Percentiles rank a stretch among this genome's conserved stretches.
phyloP scores from a whole-genome alignment of 2,888 invertebrate genomes.

The Druceiella hillmani region DNA sequence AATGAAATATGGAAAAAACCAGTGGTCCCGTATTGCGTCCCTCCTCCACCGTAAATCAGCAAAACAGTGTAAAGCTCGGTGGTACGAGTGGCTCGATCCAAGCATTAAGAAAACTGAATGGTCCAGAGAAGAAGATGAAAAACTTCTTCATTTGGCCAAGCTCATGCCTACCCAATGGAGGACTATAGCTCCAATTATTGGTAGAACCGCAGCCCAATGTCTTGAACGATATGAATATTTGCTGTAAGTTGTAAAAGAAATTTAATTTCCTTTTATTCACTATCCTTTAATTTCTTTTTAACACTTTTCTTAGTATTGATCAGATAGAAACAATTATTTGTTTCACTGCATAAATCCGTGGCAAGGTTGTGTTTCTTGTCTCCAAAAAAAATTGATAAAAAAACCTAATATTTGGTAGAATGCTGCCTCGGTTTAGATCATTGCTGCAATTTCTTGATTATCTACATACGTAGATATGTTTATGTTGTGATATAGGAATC shows the following conservation, averaged over 20 bases:
- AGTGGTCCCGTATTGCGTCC: slow-evolving; percentile 99
- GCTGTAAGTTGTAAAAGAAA: slow-evolving; percentile 58
- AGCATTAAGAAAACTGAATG: slow-evolving; percentile 99
- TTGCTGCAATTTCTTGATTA: no score
- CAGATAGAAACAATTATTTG: slow-evolving; percentile 5
- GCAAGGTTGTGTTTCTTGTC: no score
- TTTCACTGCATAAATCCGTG: slow-evolving; percentile 3
- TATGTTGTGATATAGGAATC: no score
- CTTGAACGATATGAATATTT: slow-evolving; percentile 95
- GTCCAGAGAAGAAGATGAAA: slow-evolving; percentile 99
- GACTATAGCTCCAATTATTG: slow-evolving; percentile 98
- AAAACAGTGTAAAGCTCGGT: slow-evolving; percentile 98
- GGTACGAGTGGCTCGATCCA: slow-evolving; percentile 99
- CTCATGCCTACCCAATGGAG: slow-evolving; percentile 99
- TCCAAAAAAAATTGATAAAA: no score
- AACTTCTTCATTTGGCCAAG: slow-evolving; percentile 93
- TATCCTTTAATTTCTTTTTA: slow-evolving; percentile 7
- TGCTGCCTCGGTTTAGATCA: no score
- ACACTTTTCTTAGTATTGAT: slow-evolving; percentile 3
- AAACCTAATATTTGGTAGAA: no score
- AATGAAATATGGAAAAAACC: slow-evolving; percentile 99
- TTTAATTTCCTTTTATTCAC: not conserved
- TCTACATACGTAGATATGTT: no score
- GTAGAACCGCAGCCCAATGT: slow-evolving; percentile 97
- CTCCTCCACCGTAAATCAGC: slow-evolving; percentile 96